Evolutionary conservation across 2,888 invertebrate genomes (phyloP), one percentile per base, ranked within the genome.

Genomic region (Falcaria lacertinaria): DNA sequence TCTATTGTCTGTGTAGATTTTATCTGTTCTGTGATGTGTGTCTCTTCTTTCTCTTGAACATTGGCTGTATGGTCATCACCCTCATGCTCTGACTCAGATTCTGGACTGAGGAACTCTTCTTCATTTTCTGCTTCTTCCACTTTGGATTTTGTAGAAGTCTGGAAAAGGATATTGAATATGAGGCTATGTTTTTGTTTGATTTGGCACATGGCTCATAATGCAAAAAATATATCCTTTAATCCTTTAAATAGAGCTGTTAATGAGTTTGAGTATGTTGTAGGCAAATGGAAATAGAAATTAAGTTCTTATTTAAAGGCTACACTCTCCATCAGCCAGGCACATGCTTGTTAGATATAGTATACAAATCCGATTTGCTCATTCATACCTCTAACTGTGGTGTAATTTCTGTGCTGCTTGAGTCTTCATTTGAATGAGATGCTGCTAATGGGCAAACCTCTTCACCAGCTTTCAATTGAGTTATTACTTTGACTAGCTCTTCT

Each of bases 401-500:
- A 41, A 70, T 54, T 57, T 87, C 89, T 36, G 73, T 60, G 63
- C 85, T 80, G 54, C 77, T 87, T 0, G 87, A 85, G 50, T 89
- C 89, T 57, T 90, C 89, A 60, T 86, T 89, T 32, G 71, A 60
- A 60, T 76, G 75, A 11, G 73, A 61, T 35, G 74, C 58, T 48
- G 69, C 57, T 15, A 82, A 71, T 33, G 81, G 76, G 45, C 91
- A 91, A 16, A 91, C 90, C 47, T 92, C 92, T 65, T 95, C 94
- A 14, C 94, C 94, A 62, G 90, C 91, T 43, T 93, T 93, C 41
- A 97, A 82, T 51, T 94, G 92, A 34, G 90, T 89, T 72, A 98
- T 96, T 28, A 98, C 90, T 68, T 92, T 91, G 6, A 94, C 93
- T 57, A 98, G 88, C 57, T 96, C 96, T 56, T 95, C 95, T 52